phyloP scores from a whole-genome alignment of 2,113 vertebrate genomes.

The Colius striatus region DNA sequence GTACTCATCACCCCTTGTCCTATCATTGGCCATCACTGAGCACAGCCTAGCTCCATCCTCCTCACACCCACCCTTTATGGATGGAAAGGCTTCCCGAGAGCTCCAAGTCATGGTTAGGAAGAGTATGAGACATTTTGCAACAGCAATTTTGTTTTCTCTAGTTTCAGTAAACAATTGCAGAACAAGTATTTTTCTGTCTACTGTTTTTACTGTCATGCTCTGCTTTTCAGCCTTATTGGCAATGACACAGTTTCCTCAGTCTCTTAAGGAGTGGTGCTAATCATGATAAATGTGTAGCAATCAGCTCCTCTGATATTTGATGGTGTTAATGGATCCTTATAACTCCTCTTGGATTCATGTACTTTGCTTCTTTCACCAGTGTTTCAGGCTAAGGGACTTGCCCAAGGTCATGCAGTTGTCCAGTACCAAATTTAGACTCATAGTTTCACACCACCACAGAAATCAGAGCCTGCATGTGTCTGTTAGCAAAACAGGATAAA shows the following conservation, averaged over 20 bases:
- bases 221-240: not conserved
- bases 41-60: too few species aligned
- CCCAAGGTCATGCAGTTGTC: not conserved
- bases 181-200: not conserved
- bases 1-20: too few species aligned
- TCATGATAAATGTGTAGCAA: not conserved
- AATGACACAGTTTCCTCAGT: not conserved
- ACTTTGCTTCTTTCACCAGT: not conserved
- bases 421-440: not conserved
- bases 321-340: not conserved
- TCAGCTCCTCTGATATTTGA: not conserved
- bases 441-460: not conserved
- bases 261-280: not conserved
- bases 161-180: not conserved
- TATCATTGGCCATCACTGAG: too few species aligned
- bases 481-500: not conserved
- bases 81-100: not conserved
- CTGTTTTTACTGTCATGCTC: not conserved
- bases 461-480: not conserved
- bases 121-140: not conserved
- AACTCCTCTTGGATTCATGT: not conserved
- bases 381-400: not conserved
- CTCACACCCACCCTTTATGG: too few species aligned
- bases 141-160: not conserved
- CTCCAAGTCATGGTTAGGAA: not conserved